Percentiles rank a stretch among this genome's conserved stretches.
Conservation (phyloP, 2,888 invertebrate species). For the Lottia gigantea region DNA sequence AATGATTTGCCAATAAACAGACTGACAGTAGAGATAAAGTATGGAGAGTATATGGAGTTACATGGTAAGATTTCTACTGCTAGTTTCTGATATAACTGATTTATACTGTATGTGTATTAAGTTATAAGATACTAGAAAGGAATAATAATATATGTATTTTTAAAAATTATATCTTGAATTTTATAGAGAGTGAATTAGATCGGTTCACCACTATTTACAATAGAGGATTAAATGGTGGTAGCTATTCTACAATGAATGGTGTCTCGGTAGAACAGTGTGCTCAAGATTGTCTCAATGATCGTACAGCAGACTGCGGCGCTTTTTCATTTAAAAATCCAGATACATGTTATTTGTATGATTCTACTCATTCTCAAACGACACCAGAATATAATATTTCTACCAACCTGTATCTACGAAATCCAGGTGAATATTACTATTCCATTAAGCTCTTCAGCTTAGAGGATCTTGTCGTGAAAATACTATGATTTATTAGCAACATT, state of each 20-base stretch:
- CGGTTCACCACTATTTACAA: not conserved
- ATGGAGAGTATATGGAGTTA: not conserved
- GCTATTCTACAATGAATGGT: not conserved
- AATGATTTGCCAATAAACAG: not conserved
- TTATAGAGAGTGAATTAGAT: not conserved
- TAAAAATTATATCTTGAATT: not conserved
- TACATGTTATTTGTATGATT: not conserved
- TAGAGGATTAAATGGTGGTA: not conserved
- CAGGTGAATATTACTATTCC: not conserved
- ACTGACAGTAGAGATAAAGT: not conserved
- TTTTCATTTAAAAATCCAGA: not conserved
- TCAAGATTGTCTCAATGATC: not conserved
- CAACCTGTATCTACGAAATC: not conserved
- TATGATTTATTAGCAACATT: too few species aligned
- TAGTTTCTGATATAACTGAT: too few species aligned
- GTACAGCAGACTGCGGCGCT: not conserved
- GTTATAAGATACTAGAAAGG: too few species aligned
- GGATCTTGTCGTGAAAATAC: too few species aligned
- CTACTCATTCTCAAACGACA: not conserved
- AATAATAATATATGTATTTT: too few species aligned
- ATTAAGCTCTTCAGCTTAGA: too few species aligned
- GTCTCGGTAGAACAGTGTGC: not conserved
- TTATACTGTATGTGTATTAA: too few species aligned
- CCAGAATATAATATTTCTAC: not conserved
- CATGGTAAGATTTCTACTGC: not conserved